Base-by-base conservation (phyloP, 2,113 vertebrate genomes). In the Actenoides lindsayi region DNA sequence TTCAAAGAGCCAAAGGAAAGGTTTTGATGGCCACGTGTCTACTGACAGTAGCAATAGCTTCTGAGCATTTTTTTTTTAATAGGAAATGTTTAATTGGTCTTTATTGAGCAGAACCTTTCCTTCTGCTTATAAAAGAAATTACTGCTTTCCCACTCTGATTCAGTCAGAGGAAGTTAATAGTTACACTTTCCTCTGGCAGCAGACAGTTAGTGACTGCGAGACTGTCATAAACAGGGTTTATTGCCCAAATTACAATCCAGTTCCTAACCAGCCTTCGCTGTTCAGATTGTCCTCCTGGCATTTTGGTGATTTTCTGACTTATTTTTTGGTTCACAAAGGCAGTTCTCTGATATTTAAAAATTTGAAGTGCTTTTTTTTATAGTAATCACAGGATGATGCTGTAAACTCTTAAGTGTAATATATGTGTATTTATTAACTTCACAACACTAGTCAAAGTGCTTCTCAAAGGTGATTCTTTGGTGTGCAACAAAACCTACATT, bases 21-120 rank as follows among this genome's bases (percentile, higher is more conserved):
- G 4, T 73, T 94, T 80, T 83, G 63, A 88, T n/a, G 19, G 59
- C 73, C 75, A 82, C 37, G 17, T 7, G 20, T 33, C 53, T 77
- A 69, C 57, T 91, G 87, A 93, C 50, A 75, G 44, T 68, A 65
- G 70, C 86, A 87, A 74, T 11, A 10, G 37, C 44, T 98, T 80
- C 87, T 70, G 54, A 93, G 89, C 48, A 86, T 93, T 92, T 56
- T 24, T 24, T 82, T 80, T 96, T 95, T 46, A 33, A 97, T 93
- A 95, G 94, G 92, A 97, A 96, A 96, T 96, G 90, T 96, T 96
- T 98, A 98, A 98, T 97, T 97, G 96, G 85, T 97, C 95, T 98
- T 98, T 97, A 98, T 96, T 96, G 97, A 98, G 96, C 96, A 98
- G 97, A 97, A 98, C 96, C 71, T 96, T 98, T 95, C 96, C 95